phyloP scores from a whole-genome alignment of 2,797 vertebrate genomes.

The Anguilla marmorata region DNA sequence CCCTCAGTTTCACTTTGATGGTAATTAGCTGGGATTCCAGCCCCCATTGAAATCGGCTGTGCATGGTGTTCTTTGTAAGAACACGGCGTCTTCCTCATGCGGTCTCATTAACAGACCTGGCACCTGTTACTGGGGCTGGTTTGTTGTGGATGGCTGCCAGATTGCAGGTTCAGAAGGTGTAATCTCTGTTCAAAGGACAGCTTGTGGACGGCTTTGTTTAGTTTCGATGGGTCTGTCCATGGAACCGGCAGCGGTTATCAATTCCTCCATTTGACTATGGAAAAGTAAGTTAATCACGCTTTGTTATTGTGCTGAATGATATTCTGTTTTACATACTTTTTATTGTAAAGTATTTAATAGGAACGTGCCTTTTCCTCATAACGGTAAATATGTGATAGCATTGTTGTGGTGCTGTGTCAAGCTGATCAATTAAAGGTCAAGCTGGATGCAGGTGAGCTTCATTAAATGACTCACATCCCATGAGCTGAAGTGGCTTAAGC shows the following conservation, averaged over 20 bases:
- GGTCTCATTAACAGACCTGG: slow-evolving; percentile 31
- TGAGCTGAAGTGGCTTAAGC: not conserved
- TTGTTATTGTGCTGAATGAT: not conserved
- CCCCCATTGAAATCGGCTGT: not conserved
- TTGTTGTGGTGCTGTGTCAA: not conserved
- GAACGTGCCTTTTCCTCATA: not conserved
- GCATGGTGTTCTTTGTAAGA: slow-evolving; percentile 20
- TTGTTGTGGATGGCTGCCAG: slow-evolving; percentile 62
- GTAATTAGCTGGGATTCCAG: slow-evolving; percentile 16
- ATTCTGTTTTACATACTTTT: not conserved
- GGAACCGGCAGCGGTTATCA: slow-evolving; percentile 19
- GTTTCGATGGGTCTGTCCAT: not conserved
- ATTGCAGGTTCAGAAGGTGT: slow-evolving; percentile 32
- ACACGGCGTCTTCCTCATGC: slow-evolving; percentile 7
- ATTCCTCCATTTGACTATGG: slow-evolving; percentile 22
- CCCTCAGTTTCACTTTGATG: not conserved
- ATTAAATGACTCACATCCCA: not conserved
- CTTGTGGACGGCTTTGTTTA: slow-evolving; percentile 27
- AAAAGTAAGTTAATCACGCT: slow-evolving; percentile 44
- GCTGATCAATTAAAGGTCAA: slow-evolving; percentile 27
- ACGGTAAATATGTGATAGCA: not conserved
- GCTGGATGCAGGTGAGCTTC: not conserved
- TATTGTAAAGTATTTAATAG: not conserved
- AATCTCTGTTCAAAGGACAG: slow-evolving; percentile 66
- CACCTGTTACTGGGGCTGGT: slow-evolving; percentile 49